Base-by-base conservation (phyloP, 2,797 vertebrate genomes). In the Ibycter americanus region DNA sequence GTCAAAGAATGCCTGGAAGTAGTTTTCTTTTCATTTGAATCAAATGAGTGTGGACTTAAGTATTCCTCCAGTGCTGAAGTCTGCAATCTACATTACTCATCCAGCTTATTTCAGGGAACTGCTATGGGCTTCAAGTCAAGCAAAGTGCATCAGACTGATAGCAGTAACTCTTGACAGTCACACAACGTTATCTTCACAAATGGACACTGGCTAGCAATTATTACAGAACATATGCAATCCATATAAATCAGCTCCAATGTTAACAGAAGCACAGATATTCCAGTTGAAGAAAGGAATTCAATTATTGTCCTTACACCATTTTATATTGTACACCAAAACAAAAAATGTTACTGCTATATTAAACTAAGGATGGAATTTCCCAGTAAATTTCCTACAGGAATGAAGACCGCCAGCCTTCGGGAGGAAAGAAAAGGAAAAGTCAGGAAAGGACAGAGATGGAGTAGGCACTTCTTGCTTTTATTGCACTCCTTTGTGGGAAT, bases 1-100 rank as follows among this genome's bases (percentile, higher is more conserved):
- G 85, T 96, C 82, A 89, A 95, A 78, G 51, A 94, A 83, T 77
- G 38, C n/a, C 87, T 78, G 40, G 71, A 94, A 97, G 59, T 16
- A 93, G 58, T 46, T 73, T 67, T 71, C 76, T 83, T 85, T 78
- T 78, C 36, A 62, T 85, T 91, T 95, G 73, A 95, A 68, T 89
- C 61, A 92, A 92, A 83, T 73, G 38, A 80, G 34, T 52, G 42
- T 34, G 36, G 68, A 90, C 66, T 94, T 77, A 84, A 68, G 55
- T 38, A 87, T 34, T 92, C 85, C 89, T 96, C 52, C 38, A 93
- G 82, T 27, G 27, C 78, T 77, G 51, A 95, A 96, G 83, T 85
- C 44, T 94, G 76, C 70, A 52, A 83, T 72, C 82, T 81, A 1
- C 56, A 92, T 95, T 93, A 95, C 74, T 93, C 88, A 95, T 63